phyloP scores from a whole-genome alignment of 2,888 invertebrate species.

The Gastrophysa polygoni region DNA sequence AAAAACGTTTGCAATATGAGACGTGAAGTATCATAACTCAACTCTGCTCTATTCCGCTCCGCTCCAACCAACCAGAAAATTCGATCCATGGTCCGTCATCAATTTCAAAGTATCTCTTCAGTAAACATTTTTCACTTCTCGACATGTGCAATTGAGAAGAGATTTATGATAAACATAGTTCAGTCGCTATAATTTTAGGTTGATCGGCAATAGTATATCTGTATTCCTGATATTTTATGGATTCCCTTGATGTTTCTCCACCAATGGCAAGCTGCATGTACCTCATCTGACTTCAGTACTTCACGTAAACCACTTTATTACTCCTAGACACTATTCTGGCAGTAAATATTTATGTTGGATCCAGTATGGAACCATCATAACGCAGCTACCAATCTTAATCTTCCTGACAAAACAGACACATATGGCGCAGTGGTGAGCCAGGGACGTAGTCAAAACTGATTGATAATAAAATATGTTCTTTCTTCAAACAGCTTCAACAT shows the following conservation, averaged over 20 bases:
- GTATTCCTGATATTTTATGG: not conserved
- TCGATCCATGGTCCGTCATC: too few relatives aligned
- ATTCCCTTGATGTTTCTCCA: not conserved
- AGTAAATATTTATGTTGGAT: constrained; percentile 28
- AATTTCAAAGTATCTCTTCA: too few relatives aligned
- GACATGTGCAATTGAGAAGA: not conserved
- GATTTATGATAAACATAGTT: not conserved
- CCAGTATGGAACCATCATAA: constrained; percentile 21
- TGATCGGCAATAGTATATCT: not conserved
- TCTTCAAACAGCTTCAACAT: too few relatives aligned
- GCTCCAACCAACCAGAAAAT: too few relatives aligned
- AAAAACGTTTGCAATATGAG: too few relatives aligned
- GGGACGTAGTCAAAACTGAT: not conserved
- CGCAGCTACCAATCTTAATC: constrained; percentile 20
- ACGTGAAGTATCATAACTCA: too few relatives aligned
- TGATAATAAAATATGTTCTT: too few relatives aligned
- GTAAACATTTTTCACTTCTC: too few relatives aligned
- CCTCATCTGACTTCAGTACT: constrained; percentile 10
- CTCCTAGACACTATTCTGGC: constrained; percentile 9
- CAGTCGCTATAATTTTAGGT: not conserved
- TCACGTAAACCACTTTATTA: constrained; percentile 24
- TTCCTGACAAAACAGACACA: constrained; percentile 19
- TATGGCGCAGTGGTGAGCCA: constrained; percentile 13
- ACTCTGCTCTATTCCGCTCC: too few relatives aligned
- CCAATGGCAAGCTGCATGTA: constrained; percentile 1